These are phyloP conservation scores for Fabriciana adippe DNA, from an alignment of 2,888 invertebrate genomes.

Conservation along the genomic window DNA sequence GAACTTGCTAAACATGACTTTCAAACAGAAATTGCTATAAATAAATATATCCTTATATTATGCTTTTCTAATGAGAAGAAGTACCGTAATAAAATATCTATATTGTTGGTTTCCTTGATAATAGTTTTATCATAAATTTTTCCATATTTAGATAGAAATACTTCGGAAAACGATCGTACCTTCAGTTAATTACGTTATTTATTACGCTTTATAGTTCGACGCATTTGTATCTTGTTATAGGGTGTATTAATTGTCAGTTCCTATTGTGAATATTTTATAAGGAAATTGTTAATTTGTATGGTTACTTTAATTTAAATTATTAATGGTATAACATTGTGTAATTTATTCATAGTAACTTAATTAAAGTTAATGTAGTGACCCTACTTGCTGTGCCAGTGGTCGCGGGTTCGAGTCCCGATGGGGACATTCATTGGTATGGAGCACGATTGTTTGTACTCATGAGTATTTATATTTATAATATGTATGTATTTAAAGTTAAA, in stretches of 20 bases:
- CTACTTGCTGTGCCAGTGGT: too few relatives aligned
- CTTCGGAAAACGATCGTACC: slow-evolving; percentile 23
- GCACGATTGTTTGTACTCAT: too few relatives aligned
- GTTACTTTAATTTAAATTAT: slow-evolving; percentile 9
- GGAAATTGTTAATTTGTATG: slow-evolving; percentile 11
- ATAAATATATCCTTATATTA: too few relatives aligned
- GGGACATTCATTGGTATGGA: too few relatives aligned
- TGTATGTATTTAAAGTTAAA: too few relatives aligned
- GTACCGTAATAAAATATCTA: slow-evolving; percentile 14
- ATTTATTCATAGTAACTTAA: neutral
- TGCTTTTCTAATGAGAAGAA: too few relatives aligned
- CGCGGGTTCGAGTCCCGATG: too few relatives aligned
- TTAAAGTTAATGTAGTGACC: too few relatives aligned
- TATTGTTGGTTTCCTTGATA: slow-evolving; percentile 28
- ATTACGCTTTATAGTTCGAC: slow-evolving; percentile 21
- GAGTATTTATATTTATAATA: too few relatives aligned
- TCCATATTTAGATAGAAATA: slow-evolving; percentile 31
- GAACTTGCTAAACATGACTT: too few relatives aligned
- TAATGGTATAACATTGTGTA: neutral
- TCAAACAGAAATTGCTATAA: too few relatives aligned
- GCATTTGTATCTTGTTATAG: slow-evolving; percentile 21
- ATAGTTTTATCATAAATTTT: slow-evolving; percentile 28
- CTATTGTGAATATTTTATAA: slow-evolving; percentile 11
- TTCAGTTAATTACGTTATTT: slow-evolving; percentile 34
- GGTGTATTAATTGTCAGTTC: slow-evolving; percentile 16